These are phyloP conservation scores for Avahi laniger DNA, from an alignment of 2,797 vertebrate species.

Conservation along the genomic window DNA sequence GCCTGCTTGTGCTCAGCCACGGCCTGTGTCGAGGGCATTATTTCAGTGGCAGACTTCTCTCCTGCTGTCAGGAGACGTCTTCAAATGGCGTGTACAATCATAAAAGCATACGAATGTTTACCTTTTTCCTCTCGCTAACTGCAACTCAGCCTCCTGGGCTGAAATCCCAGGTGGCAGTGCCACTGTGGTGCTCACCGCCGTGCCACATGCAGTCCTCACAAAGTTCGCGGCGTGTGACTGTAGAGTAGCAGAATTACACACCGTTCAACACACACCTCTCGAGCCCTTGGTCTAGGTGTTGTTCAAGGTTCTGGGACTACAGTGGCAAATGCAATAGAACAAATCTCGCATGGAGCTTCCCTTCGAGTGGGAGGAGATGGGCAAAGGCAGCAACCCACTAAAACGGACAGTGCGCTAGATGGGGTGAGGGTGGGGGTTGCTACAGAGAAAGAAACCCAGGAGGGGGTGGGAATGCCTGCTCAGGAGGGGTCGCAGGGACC, in stretches of 20 bases:
- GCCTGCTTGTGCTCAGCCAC: too few species aligned
- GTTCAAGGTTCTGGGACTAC: background rate
- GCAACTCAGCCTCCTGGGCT: too few species aligned
- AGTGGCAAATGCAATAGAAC: background rate
- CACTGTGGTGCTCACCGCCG: too few species aligned
- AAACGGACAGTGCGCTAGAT: background rate
- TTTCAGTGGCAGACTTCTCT: too few species aligned
- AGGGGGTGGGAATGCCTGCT: background rate
- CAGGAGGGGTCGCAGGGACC: background rate
- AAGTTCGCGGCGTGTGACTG: too few species aligned
- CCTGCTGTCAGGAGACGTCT: too few species aligned
- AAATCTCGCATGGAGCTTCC: accelerated
- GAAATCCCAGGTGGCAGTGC: too few species aligned
- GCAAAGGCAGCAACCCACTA: background rate
- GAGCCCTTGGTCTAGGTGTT: background rate
- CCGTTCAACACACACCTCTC: background rate
- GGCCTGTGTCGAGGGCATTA: too few species aligned
- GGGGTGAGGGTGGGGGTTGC: too few species aligned
- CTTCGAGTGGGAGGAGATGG: background rate
- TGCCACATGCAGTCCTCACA: accelerated
- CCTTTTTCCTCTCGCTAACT: too few species aligned
- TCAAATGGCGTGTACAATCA: too few species aligned
- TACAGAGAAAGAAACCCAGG: background rate
- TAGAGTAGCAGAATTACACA: background rate
- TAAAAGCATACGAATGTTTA: too few species aligned